Evolutionary conservation across 1,140 invertebrate genomes (phyloP).

Genomic region (Cherax quadricarinatus): DNA sequence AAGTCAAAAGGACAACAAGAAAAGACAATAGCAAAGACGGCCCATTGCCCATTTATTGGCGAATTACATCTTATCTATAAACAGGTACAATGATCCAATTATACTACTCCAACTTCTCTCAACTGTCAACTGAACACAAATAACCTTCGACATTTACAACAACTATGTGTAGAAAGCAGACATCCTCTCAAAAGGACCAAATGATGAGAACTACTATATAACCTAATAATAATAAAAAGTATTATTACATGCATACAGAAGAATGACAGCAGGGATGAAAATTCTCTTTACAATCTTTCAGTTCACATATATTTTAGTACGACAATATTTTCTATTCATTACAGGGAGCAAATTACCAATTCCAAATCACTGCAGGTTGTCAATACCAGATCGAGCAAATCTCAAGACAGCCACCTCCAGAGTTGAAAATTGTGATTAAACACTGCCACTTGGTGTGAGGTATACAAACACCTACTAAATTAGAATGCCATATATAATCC

Average conservation of each 20-base stretch:
- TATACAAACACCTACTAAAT: conserved; percentile 4
- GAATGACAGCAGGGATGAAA: conserved; percentile 30
- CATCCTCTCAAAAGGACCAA: conserved; percentile 26
- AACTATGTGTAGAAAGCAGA: conserved; percentile 8
- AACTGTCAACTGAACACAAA: conserved; percentile 43
- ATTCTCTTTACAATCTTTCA: conserved; percentile 18
- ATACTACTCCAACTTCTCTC: conserved; percentile 38
- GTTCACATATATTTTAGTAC: conserved; percentile 24
- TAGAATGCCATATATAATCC: conserved; percentile 17
- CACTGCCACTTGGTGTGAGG: conserved; percentile 12
- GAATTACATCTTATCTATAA: conserved; percentile 65
- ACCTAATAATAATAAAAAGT: conserved; percentile 13
- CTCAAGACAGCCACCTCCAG: conserved; percentile 19
- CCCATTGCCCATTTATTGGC: conserved; percentile 65
- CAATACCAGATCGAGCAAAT: conserved; percentile 13
- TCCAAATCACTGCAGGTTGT: conserved; percentile 17
- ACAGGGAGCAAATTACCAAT: conserved; percentile 3
- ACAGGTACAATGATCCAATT: conserved; percentile 66
- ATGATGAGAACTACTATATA: conserved; percentile 19
- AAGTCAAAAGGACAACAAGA: conserved; percentile 54
- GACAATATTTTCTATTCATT: conserved; percentile 6
- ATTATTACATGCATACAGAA: conserved; percentile 18
- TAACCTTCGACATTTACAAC: conserved; percentile 33
- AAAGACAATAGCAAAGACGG: conserved; percentile 60
- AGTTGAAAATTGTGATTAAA: neutral